Evolutionary conservation across 1,140 invertebrate species (phyloP).

Genomic region (Drosophila mojavensis): DNA sequence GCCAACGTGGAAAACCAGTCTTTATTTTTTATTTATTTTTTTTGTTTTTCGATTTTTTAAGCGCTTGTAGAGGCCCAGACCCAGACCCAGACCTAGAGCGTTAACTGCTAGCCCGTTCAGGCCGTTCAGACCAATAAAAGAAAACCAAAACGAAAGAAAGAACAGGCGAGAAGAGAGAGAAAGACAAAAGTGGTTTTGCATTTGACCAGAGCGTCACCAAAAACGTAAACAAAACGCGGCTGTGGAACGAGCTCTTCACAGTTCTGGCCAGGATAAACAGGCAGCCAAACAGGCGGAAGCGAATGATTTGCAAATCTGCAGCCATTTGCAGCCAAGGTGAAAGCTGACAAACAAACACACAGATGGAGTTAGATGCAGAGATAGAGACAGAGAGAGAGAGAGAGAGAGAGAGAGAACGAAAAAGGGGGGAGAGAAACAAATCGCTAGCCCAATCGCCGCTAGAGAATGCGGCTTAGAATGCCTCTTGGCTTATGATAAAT

Average conservation of each 20-base stretch:
- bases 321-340: slow-evolving; percentile 50
- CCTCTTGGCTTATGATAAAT: slow-evolving; percentile 49
- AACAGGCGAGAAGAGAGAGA: background rate
- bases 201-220: slow-evolving; percentile 42
- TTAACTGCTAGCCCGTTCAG: too few species aligned
- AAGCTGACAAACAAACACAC: slow-evolving; percentile 29
- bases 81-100: slow-evolving; percentile 22
- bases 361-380: too few species aligned
- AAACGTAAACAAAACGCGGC: slow-evolving; percentile 69
- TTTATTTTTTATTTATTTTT: slow-evolving; percentile 10
- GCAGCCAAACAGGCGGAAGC: slow-evolving; percentile 35
- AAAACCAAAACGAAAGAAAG: background rate
- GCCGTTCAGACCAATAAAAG: slow-evolving; percentile 1
- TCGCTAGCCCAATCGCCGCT: slow-evolving; percentile 36
- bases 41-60: background rate
- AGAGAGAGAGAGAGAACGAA: background rate
- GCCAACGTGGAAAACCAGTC: slow-evolving; percentile 63
- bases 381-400: background rate
- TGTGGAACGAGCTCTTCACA: slow-evolving; percentile 11
- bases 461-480: slow-evolving; percentile 36
- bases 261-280: slow-evolving; percentile 40
- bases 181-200: slow-evolving; percentile 25
- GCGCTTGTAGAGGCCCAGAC: slow-evolving; percentile 11
- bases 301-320: slow-evolving; percentile 55
- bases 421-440: slow-evolving; percentile 5